Percentiles rank a stretch among this genome's conserved stretches.
These are phyloP conservation scores for Dryadula phaetusa DNA, from an alignment of 2,888 invertebrate genomes.

Conservation along the genomic window DNA sequence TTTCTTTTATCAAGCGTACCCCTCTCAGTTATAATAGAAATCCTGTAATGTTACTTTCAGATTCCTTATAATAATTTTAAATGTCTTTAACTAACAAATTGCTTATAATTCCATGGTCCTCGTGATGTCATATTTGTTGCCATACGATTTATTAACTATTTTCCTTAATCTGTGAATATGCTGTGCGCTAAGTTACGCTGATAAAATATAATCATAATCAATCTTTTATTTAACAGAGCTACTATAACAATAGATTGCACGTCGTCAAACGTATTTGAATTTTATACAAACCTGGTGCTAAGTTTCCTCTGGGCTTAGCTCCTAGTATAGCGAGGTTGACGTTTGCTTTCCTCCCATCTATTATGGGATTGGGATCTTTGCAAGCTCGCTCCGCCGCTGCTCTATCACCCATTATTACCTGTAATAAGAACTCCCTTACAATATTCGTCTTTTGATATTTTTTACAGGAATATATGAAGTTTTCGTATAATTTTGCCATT, in stretches of 20 bases:
- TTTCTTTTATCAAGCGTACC: slow-evolving; percentile 29
- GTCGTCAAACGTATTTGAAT: background rate
- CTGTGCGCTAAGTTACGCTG: background rate
- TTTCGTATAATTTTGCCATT: background rate
- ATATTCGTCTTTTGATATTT: background rate
- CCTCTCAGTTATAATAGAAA: slow-evolving; percentile 13
- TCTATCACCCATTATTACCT: slow-evolving; percentile 99
- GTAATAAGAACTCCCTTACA: slow-evolving; percentile 59
- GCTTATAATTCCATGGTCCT: background rate
- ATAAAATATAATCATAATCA: background rate
- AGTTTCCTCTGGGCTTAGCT: slow-evolving; percentile 96
- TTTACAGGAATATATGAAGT: background rate
- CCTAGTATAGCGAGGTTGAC: slow-evolving; percentile 98
- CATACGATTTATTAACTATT: slow-evolving; percentile 9
- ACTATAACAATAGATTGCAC: background rate
- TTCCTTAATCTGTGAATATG: slow-evolving; percentile 17
- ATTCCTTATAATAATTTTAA: background rate
- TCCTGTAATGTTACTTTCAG: background rate
- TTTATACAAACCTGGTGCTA: slow-evolving; percentile 86
- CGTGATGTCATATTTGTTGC: slow-evolving; percentile 19
- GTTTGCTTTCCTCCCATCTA: slow-evolving; percentile 99
- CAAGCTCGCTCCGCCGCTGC: slow-evolving; percentile 97
- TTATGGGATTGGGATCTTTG: slow-evolving; percentile 99
- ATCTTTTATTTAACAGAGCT: background rate
- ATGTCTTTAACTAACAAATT: background rate